Evolutionary conservation across 2,113 vertebrate genomes (phyloP).

Genomic region (Amia ocellicauda): DNA sequence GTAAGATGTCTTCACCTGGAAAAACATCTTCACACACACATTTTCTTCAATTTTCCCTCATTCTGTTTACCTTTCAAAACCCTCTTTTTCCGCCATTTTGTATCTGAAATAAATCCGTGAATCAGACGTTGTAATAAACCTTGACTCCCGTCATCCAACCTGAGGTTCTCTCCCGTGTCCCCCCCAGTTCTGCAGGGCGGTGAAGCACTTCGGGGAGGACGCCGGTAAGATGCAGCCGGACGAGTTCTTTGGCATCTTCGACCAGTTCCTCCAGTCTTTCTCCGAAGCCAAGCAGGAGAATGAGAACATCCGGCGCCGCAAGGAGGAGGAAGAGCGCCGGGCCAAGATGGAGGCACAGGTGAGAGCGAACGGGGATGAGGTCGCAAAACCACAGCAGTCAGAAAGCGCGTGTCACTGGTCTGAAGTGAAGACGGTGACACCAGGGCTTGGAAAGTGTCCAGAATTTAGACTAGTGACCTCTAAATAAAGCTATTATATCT

Average conservation of each 20-base stretch:
- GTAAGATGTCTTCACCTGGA: too few species aligned
- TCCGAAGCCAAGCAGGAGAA: conserved; percentile 93
- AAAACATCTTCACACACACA: too few species aligned
- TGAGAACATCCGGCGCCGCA: conserved; percentile 90
- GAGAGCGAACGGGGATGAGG: conserved; percentile 12
- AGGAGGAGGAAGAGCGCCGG: conserved; percentile 94
- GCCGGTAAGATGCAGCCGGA: conserved; percentile 87
- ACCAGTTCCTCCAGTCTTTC: conserved; percentile 95
- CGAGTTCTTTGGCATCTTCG: conserved; percentile 97
- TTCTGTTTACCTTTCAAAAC: too few species aligned
- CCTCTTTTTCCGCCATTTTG: too few species aligned
- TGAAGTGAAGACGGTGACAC: neutral
- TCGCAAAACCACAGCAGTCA: too few species aligned
- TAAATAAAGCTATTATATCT: too few species aligned
- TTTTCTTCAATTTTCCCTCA: too few species aligned
- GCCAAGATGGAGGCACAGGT: conserved; percentile 95
- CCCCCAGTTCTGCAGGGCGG: conserved; percentile 80
- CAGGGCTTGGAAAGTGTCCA: too few species aligned
- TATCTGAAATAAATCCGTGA: too few species aligned
- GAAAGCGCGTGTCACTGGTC: neutral
- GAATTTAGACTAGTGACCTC: too few species aligned
- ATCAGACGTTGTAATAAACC: too few species aligned
- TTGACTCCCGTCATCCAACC: too few species aligned
- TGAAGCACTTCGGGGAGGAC: conserved; percentile 96
- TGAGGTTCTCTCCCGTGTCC: conserved; percentile 2